Base-by-base conservation (phyloP, 2,888 invertebrate genomes). In the Pteria penguin region DNA sequence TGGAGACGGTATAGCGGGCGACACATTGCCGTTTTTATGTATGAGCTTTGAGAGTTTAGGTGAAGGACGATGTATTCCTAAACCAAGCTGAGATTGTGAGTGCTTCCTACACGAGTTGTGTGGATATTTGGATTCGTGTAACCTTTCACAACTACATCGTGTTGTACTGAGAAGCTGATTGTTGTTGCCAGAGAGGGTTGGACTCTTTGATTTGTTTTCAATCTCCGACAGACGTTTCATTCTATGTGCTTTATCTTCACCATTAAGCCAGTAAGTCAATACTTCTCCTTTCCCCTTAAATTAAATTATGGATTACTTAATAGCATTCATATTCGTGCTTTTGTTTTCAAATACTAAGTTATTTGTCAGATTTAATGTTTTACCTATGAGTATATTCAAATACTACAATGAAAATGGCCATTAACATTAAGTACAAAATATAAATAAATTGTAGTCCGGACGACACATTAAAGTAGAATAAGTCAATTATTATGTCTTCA, bases 241-340 rank as follows among this genome's bases (percentile, higher is more conserved):
- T 8, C 91, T 80, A 66, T 81, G 80, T 24, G 81, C 81, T 31
- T 81, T 78, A 75, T 91, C 90, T 74, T 92, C 91, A 1, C 87
- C 87, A 0, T 82, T 79, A 63, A 92, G 81, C 89, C 91, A 92
- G 81, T 90, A 92, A 2, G 92, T 92, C 75, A 88, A 81, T 32
- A 91, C 88, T 26, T 89, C 86, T 2, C 92, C 92, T 80, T 92
- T 92, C 31, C 92, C 92, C 45, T 45, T 45, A 18, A 45, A 45
- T 14, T 0, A n/a, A n/a, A n/a, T n/a, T n/a, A n/a, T 45, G 18
- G 45, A 45, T 0, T 14, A 45, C 18, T 45, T 14, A 14, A 45
- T 45, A 45, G 45, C 8, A 45, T 45, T 45, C 45, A 45, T 45
- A 18, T 8, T 45, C n/a, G n/a, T n/a, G n/a, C n/a, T n/a, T n/a